phyloP scores from a whole-genome alignment of 1,140 invertebrate species.

The Cyrtorhinus lividipennis region DNA sequence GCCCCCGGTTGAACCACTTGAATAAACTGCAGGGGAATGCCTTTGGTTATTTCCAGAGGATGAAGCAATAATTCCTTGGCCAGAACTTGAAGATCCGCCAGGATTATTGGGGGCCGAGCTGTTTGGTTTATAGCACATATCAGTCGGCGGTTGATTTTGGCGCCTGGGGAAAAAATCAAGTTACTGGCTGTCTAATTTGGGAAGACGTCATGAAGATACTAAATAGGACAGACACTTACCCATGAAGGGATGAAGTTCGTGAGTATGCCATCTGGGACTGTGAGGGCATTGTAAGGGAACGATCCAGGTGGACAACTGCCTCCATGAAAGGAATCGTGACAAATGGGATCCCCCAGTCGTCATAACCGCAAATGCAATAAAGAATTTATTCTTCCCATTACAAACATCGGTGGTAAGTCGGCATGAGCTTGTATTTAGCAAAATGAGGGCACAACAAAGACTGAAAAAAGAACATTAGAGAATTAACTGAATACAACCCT shows the following conservation, averaged over 20 bases:
- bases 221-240: constrained; percentile 18
- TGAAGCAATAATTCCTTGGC: neutral
- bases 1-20: constrained; percentile 3
- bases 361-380: neutral
- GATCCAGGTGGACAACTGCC: constrained; percentile 26
- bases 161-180: neutral
- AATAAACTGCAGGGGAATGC: constrained; percentile 12
- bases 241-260: constrained; percentile 24
- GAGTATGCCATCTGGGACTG: constrained; percentile 26
- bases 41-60: constrained; percentile 4
- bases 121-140: constrained; percentile 6
- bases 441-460: no score
- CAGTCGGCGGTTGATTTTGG: constrained; percentile 9
- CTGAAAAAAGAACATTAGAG: neutral
- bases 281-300: constrained; percentile 24
- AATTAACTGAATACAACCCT: neutral
- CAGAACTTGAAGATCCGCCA: neutral
- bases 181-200: neutral
- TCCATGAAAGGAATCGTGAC: constrained; percentile 18
- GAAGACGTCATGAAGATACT: neutral
- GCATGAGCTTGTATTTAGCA: neutral
- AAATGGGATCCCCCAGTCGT: neutral
- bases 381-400: neutral
- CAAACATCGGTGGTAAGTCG: neutral
- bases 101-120: neutral